A percentile compares a stretch with the other conserved stretches of the same genome.
These are phyloP conservation scores for Sphaeramia orbicularis DNA, from an alignment of 2,797 vertebrate genomes.

Conservation along the genomic window DNA sequence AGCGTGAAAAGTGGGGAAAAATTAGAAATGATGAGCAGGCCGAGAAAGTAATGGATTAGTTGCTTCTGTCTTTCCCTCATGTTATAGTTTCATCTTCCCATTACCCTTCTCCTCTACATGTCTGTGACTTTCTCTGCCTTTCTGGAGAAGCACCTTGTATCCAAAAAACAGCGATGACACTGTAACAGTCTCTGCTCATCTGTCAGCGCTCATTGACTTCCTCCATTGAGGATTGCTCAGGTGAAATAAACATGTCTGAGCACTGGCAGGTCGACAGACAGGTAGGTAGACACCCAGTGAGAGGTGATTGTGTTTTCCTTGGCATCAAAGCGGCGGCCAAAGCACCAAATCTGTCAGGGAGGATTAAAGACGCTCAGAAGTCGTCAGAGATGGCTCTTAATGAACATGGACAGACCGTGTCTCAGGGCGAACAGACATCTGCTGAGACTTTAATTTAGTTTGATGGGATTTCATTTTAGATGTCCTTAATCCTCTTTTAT, in stretches of 20 bases:
- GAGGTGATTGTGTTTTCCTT: constrained; percentile 53
- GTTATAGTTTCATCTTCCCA: background rate
- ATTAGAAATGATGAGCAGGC: too few species aligned
- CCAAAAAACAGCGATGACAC: constrained; percentile 13
- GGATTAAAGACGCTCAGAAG: constrained; percentile 48
- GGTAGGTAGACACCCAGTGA: constrained; percentile 24
- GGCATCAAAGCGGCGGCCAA: constrained; percentile 17
- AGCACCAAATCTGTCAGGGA: constrained; percentile 37
- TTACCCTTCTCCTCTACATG: background rate
- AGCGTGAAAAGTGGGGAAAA: too few species aligned
- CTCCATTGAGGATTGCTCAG: constrained; percentile 41
- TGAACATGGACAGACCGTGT: constrained; percentile 10
- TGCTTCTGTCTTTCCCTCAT: background rate
- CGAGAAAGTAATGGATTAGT: too few species aligned
- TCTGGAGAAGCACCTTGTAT: background rate
- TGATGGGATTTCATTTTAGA: constrained; percentile 9
- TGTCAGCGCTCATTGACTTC: constrained; percentile 40
- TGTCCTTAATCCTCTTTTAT: constrained; percentile 22
- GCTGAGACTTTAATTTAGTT: constrained; percentile 13
- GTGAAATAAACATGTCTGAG: constrained; percentile 51
- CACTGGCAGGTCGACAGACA: constrained; percentile 25
- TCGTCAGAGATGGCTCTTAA: constrained; percentile 28
- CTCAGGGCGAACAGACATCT: constrained; percentile 5
- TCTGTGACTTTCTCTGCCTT: background rate
- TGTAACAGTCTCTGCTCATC: constrained; percentile 19